Base-by-base conservation (phyloP, 2,888 invertebrate species). In the Ashinkailepas kermadecensis region DNA sequence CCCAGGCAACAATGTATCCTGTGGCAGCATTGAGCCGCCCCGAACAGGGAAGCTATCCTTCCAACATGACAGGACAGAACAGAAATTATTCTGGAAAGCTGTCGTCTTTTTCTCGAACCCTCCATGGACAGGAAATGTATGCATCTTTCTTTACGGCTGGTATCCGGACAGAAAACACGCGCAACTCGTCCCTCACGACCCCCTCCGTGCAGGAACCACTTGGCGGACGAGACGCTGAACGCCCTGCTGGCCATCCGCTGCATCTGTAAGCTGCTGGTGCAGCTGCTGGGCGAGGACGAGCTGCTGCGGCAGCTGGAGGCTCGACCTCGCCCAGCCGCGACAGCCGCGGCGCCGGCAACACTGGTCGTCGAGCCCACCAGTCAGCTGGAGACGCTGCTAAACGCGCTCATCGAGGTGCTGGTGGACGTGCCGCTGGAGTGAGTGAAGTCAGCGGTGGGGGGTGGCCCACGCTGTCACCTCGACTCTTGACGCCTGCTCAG, bases 211-310 rank as follows among this genome's bases (percentile, higher is more conserved):
- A 83, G 83, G 79, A 81, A 78, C 80, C 80, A 82, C 57, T 83
- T 84, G 62, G 82, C 83, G 21, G 83, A 82, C 82, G 82, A 83
- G 79, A 82, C 83, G 25, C 81, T 81, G 81, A 83, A 83, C 70
- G 84, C 84, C 13, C 81, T 83, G 78, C 83, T 83, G 82, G 82
- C 82, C 58, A 80, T 83, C 57, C 83, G 83, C 12, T 84, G 82
- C 58, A 78, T 82, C 11, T 83, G 81, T 58, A 84, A 84, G 80
- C 80, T 83, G 56, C 67, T 83, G 56, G 79, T 84, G 8, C 81
- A 84, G 79, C 82, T 83, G 67, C 70, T 83, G 56, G 80, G 82
- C 59, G 83, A 83, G 78, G 83, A 83, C 21, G 83, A 84, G 59
- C 83, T 83, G 54, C 82, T 83, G 64, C 78, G 81, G 15, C 81